Conservation (phyloP, 2,797 vertebrate genomes). For the Chelmon rostratus region DNA sequence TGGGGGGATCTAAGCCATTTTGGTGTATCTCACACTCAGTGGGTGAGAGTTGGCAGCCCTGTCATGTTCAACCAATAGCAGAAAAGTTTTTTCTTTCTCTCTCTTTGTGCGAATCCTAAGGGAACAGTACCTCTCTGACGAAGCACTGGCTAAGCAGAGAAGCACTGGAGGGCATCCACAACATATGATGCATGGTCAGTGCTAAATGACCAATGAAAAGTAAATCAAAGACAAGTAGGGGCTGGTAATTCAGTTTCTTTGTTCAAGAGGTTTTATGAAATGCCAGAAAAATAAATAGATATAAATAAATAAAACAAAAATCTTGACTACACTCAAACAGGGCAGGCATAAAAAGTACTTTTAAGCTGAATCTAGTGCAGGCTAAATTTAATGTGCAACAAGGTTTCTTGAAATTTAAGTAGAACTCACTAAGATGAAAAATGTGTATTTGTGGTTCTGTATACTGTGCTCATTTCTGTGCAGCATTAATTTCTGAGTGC, state of each 20-base stretch:
- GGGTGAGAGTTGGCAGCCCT: slow-evolving; percentile 64
- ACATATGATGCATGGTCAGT: neutral
- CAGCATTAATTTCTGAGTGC: neutral
- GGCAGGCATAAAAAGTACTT: neutral
- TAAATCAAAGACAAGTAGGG: slow-evolving; percentile 11
- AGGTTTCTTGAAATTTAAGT: neutral
- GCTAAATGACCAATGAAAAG: slow-evolving; percentile 36
- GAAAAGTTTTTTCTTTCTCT: slow-evolving; percentile 47
- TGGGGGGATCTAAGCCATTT: slow-evolving; percentile 63
- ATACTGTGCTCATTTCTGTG: neutral
- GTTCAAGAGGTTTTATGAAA: slow-evolving; percentile 16
- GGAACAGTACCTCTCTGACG: slow-evolving; percentile 48
- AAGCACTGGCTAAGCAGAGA: slow-evolving; percentile 30
- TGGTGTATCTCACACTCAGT: slow-evolving; percentile 58
- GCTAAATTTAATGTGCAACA: neutral
- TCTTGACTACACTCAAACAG: neutral
- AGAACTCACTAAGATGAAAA: neutral
- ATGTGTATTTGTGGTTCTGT: neutral
- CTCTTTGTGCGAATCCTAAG: slow-evolving; percentile 57
- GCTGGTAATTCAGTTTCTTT: slow-evolving; percentile 3
- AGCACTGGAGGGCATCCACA: slow-evolving; percentile 25
- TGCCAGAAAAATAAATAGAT: neutral
- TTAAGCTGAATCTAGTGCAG: neutral
- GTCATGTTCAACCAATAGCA: slow-evolving; percentile 67
- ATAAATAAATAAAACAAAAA: neutral